These are phyloP conservation scores for Sebastes trivittatus DNA, from an alignment of 2,797 vertebrate genomes.

Conservation along the genomic window DNA sequence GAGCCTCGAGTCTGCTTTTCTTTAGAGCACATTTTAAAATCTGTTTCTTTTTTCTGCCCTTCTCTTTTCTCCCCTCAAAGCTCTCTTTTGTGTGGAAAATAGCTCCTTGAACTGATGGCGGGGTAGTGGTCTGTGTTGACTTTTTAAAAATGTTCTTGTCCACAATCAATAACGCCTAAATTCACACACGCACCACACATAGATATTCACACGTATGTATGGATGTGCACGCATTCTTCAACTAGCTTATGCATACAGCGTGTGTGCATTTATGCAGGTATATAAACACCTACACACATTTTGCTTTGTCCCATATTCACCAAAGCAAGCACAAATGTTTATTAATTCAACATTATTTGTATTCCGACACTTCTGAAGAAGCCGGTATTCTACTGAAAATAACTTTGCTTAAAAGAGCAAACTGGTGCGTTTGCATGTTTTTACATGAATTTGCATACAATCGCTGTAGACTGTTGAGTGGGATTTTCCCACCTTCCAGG, in stretches of 20 bases:
- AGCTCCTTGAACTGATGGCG: conserved; percentile 77
- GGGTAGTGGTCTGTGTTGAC: conserved; percentile 67
- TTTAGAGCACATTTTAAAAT: conserved; percentile 79
- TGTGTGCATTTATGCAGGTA: not conserved
- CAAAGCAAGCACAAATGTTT: not conserved
- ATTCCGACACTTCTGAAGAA: not conserved
- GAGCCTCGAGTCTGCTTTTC: conserved; percentile 75
- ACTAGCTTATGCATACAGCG: not conserved
- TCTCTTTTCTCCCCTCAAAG: conserved; percentile 75
- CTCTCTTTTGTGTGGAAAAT: conserved; percentile 80
- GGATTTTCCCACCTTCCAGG: conserved; percentile 20
- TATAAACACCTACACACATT: not conserved
- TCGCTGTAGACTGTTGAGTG: not conserved
- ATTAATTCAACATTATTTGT: conserved; percentile 4
- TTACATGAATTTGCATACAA: conserved; percentile 19
- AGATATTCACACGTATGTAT: not conserved
- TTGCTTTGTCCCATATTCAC: not conserved
- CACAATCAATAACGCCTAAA: conserved; percentile 64
- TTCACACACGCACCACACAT: conserved; percentile 14
- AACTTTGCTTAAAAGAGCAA: not conserved
- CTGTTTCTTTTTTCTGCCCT: conserved; percentile 74
- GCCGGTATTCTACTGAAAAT: not conserved
- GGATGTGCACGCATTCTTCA: not conserved
- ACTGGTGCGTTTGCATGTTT: conserved; percentile 12
- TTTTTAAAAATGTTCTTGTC: conserved; percentile 58